A percentile compares a stretch with the other conserved stretches of the same genome.
phyloP scores from a whole-genome alignment of 1,140 invertebrate genomes.

The Drosophila prosaltans region DNA sequence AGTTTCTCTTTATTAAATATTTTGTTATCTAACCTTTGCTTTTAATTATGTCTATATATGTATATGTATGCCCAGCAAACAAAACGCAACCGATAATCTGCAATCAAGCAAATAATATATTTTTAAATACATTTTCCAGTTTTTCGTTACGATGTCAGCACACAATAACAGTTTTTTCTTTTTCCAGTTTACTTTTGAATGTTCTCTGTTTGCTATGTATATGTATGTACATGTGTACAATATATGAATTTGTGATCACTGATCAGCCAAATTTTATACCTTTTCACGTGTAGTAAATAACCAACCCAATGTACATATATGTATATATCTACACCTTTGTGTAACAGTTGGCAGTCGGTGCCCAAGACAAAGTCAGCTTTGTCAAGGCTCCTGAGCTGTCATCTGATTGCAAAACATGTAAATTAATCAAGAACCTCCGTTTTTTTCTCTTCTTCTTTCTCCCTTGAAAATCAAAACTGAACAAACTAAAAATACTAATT shows the following conservation, averaged over 20 bases:
- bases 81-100: not conserved
- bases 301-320: conserved; percentile 32
- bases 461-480: conserved; percentile 77
- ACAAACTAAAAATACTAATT: conserved; percentile 43
- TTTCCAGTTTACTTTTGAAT: conserved; percentile 5
- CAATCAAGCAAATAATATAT: not conserved
- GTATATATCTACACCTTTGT: conserved; percentile 41
- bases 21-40: not conserved
- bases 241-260: conserved; percentile 19
- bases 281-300: conserved; percentile 29
- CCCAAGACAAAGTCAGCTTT: not conserved
- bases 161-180: conserved; percentile 12
- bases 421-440: conserved; percentile 64
- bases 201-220: conserved; percentile 21
- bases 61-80: not conserved
- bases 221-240: conserved; percentile 30
- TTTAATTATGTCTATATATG: conserved; percentile 5
- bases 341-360: conserved; percentile 20
- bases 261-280: conserved; percentile 20
- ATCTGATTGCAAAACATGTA: conserved; percentile 48
- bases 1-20: not conserved
- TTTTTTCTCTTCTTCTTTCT: conserved; percentile 83
- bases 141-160: conserved; percentile 2
- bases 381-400: conserved; percentile 35
- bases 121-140: conserved; percentile 5